Evolutionary conservation across 1,140 invertebrate species (phyloP).

Genomic region (Drosophila simulans): DNA sequence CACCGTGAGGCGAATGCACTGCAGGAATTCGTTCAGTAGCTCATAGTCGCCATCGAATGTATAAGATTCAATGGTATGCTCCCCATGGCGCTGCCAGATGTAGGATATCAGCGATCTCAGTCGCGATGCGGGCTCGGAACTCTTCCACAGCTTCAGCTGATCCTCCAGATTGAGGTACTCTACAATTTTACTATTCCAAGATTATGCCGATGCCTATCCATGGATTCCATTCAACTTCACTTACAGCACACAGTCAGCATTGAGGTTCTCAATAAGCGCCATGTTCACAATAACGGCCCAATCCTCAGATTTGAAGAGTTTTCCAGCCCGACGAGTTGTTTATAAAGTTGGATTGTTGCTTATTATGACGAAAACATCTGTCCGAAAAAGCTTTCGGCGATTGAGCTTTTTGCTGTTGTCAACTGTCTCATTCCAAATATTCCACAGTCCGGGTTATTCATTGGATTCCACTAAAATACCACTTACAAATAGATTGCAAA

Average conservation of each 20-base stretch:
- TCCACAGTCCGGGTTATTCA: neutral
- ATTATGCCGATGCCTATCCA: neutral
- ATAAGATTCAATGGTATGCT: neutral
- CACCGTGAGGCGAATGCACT: slow-evolving; percentile 12
- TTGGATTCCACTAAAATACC: neutral
- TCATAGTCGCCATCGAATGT: slow-evolving; percentile 3
- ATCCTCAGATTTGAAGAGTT: neutral
- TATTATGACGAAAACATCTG: slow-evolving; percentile 29
- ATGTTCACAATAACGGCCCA: neutral
- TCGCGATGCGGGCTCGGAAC: slow-evolving; percentile 16
- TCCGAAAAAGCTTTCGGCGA: slow-evolving; percentile 9
- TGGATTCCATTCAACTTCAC: neutral
- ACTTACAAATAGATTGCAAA: too few species aligned
- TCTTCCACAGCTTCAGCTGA: slow-evolving; percentile 36
- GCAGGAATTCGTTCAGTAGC: slow-evolving; percentile 6
- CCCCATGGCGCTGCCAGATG: slow-evolving; percentile 19
- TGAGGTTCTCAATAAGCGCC: slow-evolving; percentile 16
- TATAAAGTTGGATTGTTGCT: slow-evolving; percentile 7
- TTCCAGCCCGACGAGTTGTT: neutral
- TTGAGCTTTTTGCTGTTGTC: neutral
- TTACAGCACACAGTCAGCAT: slow-evolving; percentile 46
- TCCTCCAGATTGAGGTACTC: slow-evolving; percentile 34
- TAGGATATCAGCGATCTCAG: slow-evolving; percentile 17
- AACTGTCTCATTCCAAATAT: neutral
- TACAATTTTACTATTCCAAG: slow-evolving; percentile 30